Base-by-base conservation (phyloP, 1,140 invertebrate genomes). In the Drosophila leontia region DNA sequence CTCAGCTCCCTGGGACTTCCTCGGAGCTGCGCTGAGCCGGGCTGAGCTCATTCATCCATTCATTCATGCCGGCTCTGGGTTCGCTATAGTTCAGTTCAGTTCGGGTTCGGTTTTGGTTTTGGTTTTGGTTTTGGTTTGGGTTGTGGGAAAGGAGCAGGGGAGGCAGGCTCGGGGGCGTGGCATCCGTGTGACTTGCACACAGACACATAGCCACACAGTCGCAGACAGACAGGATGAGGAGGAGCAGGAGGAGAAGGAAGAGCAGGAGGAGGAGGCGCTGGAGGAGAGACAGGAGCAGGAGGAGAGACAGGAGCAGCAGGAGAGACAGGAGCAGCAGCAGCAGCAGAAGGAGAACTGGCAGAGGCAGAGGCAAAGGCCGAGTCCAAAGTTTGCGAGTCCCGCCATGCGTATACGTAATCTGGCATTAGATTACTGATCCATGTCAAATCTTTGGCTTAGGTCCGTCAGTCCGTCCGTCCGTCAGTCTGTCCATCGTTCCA, bases 371-470 rank as follows among this genome's bases (percentile, higher is more conserved):
- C 9, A 11, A 9, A 23, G 55, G 23, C 67, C 45, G 58, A 56
- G 76, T 47, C 64, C 75, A 71, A 84, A 72, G 70, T 63, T 83
- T 76, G 59, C 79, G 68, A 62, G 79, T 75, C 82, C 72, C 81
- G 75, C 83, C 91, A 92, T 92, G 84, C 90, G 87, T 90, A 92
- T 92, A 91, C 82, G 88, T 92, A 92, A 92, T 92, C 91, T 92
- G 91, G 91, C 75, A 92, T 92, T 92, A 92, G 91, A 92, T 92
- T 92, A 92, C 91, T 92, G 91, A 92, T 92, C 91, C 91, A 92
- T 92, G 91, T 91, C 91, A 92, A 92, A 92, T 92, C 91, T 92
- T 87, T 87, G 91, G 91, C 91, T 92, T 91, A 87, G 71, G 82
- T 81, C 77, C 78, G 70, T 67, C 60, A 45, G 32, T 61, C 32